Evolutionary conservation across 2,797 vertebrate genomes (phyloP).

Genomic region (Chanos chanos): DNA sequence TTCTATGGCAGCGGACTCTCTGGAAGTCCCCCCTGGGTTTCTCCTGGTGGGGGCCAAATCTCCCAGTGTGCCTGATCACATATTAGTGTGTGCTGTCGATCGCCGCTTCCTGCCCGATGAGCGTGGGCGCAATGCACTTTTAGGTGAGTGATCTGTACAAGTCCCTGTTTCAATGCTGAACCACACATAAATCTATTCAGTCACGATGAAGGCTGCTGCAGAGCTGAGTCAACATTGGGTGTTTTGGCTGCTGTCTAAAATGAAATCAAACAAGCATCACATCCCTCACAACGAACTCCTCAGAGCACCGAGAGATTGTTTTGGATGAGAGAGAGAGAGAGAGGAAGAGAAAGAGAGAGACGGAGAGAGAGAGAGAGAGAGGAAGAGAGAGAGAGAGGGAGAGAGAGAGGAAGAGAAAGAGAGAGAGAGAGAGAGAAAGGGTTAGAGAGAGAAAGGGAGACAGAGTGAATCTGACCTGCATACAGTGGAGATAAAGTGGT

Average conservation of each 20-base stretch:
- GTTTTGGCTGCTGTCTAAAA: no score
- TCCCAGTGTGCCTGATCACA: constrained; percentile 81
- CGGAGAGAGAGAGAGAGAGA: background rate
- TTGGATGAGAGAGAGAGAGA: no score
- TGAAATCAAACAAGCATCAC: no score
- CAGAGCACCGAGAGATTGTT: no score
- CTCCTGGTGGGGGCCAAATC: constrained; percentile 88
- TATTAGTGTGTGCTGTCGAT: constrained; percentile 93
- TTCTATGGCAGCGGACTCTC: constrained; percentile 78
- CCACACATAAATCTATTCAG: no score
- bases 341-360: background rate
- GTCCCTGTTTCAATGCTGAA: no score
- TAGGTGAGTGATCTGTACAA: constrained; percentile 90
- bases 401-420: background rate
- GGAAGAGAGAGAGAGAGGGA: background rate
- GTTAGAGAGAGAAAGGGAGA: background rate
- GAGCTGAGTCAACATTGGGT: no score
- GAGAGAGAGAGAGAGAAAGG: background rate
- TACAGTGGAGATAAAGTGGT: no score
- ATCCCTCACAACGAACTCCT: no score
- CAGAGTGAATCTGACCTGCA: no score
- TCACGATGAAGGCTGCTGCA: no score
- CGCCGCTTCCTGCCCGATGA: constrained; percentile 92
- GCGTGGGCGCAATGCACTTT: constrained; percentile 85
- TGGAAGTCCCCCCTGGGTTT: constrained; percentile 87